Evolutionary conservation across 2,888 invertebrate species (phyloP).

Genomic region (Cephus nigrinus): DNA sequence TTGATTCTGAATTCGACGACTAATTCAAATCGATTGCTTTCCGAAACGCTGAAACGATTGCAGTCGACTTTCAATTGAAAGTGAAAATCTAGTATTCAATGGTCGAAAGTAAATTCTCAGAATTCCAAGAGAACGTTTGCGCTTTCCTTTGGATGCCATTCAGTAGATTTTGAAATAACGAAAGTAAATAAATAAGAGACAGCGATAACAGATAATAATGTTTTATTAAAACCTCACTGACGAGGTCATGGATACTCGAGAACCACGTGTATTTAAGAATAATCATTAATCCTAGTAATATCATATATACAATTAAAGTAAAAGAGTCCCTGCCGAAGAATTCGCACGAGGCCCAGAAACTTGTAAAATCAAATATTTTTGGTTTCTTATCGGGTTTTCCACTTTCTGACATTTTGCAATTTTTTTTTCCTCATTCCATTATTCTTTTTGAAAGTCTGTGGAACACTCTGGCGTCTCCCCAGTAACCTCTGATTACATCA

Average conservation of each 20-base stretch:
- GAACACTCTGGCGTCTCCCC: neutral
- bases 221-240: neutral
- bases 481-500: neutral
- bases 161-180: neutral
- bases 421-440: neutral
- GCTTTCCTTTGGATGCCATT: neutral
- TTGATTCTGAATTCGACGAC: neutral
- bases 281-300: neutral
- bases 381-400: neutral
- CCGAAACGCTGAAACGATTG: neutral
- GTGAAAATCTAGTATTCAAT: neutral
- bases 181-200: neutral
- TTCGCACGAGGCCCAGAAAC: neutral
- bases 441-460: neutral
- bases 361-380: neutral
- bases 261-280: neutral
- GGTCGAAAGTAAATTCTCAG: neutral
- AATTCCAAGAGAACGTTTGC: neutral
- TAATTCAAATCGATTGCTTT: neutral
- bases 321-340: neutral
- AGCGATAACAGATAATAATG: neutral
- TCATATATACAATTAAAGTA: neutral
- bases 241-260: neutral
- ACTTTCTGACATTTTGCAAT: neutral
- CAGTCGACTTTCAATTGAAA: neutral